These are phyloP conservation scores for Hypsibius dujardini DNA, from an alignment of 1,140 invertebrate species.

Conservation along the genomic window DNA sequence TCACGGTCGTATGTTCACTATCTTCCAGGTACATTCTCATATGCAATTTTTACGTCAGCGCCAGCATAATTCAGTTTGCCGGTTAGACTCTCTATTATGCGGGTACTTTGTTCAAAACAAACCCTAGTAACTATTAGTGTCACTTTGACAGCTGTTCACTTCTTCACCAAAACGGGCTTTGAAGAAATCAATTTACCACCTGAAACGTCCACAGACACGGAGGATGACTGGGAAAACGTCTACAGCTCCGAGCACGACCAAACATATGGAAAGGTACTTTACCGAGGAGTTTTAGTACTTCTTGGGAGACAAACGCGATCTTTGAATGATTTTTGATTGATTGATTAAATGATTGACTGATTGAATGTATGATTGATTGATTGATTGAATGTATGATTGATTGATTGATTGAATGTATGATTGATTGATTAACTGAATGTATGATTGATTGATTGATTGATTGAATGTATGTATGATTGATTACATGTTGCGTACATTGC, in stretches of 20 bases:
- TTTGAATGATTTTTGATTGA: no score
- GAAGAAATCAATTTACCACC: constrained; percentile 18
- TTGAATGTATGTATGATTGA: background rate
- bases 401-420: no score
- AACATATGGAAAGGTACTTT: background rate
- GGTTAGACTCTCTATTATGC: constrained; percentile 19
- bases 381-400: no score
- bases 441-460: no score
- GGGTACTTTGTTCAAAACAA: background rate
- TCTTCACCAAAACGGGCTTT: constrained; percentile 30
- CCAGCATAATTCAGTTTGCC: constrained; percentile 32
- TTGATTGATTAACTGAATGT: no score
- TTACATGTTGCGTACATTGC: background rate
- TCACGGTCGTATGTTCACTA: no score
- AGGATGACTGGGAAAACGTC: constrained; percentile 9
- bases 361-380: no score
- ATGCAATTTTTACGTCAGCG: constrained; percentile 31
- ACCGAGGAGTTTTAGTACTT: no score
- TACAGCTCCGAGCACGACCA: background rate
- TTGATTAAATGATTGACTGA: no score
- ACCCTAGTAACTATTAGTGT: background rate
- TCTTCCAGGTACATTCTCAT: constrained; percentile 27
- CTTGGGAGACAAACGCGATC: no score
- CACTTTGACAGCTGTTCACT: constrained; percentile 27
- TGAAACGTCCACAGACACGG: background rate